A percentile compares a stretch with the other conserved stretches of the same genome.
Evolutionary conservation across 2,888 invertebrate genomes (phyloP).

Genomic region (Torymus aiolomorphi): DNA sequence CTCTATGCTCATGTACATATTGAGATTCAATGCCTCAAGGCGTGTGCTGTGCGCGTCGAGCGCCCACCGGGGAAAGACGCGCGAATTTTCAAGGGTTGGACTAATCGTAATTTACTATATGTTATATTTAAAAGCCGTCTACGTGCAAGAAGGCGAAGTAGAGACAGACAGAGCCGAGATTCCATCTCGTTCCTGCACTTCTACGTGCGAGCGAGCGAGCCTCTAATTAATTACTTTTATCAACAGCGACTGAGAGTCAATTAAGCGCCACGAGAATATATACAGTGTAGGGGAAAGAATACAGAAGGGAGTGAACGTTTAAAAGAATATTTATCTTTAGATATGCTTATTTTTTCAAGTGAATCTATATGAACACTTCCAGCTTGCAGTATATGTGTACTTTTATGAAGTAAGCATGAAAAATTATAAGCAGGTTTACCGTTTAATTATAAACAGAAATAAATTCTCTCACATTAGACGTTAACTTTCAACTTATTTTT

Average conservation of each 20-base stretch:
- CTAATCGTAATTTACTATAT: slow-evolving; percentile 32
- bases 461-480: too few relatives aligned
- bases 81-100: slow-evolving; percentile 19
- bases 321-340: slow-evolving; percentile 34
- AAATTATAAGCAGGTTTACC: neutral
- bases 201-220: slow-evolving; percentile 27
- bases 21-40: neutral
- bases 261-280: slow-evolving; percentile 38
- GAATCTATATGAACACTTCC: slow-evolving; percentile 5
- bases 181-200: neutral
- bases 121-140: slow-evolving; percentile 30
- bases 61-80: neutral
- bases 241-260: slow-evolving; percentile 37
- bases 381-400: neutral
- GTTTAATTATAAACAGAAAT: too few relatives aligned
- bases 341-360: slow-evolving; percentile 12
- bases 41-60: too few relatives aligned
- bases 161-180: neutral
- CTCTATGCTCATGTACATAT: slow-evolving; percentile 7
- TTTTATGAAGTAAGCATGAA: too few relatives aligned
- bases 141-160: neutral
- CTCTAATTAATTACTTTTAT: slow-evolving; percentile 54
- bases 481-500: too few relatives aligned
- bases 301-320: slow-evolving; percentile 35
- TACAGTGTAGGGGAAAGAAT: slow-evolving; percentile 23